phyloP scores from a whole-genome alignment of 1,140 invertebrate genomes.

The Globodera rostochiensis region DNA sequence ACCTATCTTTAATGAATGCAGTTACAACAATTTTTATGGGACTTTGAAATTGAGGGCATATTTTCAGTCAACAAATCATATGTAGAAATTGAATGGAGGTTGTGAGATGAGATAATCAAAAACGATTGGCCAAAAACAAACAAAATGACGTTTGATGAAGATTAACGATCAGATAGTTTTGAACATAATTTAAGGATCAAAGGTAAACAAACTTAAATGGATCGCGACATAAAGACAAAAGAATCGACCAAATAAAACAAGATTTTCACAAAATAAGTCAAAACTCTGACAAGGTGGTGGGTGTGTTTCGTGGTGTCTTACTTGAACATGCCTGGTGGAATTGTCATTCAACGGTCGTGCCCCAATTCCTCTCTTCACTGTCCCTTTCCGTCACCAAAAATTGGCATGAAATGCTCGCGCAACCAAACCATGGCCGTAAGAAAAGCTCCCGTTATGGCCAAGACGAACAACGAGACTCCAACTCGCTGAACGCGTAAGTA shows the following conservation, averaged over 20 bases:
- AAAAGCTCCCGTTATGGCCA: not conserved
- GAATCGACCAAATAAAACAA: not conserved
- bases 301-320: not conserved
- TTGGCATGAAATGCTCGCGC: not conserved
- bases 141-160: no score
- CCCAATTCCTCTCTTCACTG: not conserved
- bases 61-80: no score
- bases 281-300: no score
- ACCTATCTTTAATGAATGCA: no score
- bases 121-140: no score
- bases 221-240: not conserved
- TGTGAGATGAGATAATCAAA: no score
- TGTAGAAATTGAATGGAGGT: no score
- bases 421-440: not conserved
- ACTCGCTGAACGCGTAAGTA: not conserved
- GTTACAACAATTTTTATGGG: no score
- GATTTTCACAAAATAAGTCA: not conserved
- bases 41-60: no score
- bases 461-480: not conserved
- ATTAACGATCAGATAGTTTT: no score
- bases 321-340: not conserved
- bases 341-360: not conserved
- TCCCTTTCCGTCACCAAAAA: not conserved
- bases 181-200: no score
- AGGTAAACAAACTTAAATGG: no score